Conservation (phyloP, 2,113 vertebrate genomes). For the Charadrius vociferus region DNA sequence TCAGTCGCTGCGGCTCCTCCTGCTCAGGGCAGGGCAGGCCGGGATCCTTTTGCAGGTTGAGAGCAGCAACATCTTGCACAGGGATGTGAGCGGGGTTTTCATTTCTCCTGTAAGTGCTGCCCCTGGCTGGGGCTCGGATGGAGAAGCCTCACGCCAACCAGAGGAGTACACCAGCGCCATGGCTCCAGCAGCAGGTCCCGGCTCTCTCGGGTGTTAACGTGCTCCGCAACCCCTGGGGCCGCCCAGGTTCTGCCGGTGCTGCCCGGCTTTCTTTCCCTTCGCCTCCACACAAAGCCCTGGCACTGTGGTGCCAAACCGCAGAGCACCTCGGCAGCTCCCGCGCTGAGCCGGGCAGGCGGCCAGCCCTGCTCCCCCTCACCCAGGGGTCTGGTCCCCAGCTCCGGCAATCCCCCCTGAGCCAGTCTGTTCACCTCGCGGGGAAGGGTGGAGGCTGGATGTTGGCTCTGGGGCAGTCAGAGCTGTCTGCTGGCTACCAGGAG, state of each 20-base stretch:
- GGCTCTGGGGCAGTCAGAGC: neutral
- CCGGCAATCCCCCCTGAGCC: neutral
- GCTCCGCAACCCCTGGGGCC: slow-evolving; percentile 60
- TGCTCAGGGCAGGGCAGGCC: neutral
- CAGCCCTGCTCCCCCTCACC: neutral
- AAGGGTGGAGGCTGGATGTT: neutral
- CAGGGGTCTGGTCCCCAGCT: neutral
- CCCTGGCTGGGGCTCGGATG: neutral
- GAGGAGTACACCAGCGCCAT: neutral
- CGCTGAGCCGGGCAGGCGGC: slow-evolving; percentile 39
- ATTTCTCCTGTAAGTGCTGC: neutral
- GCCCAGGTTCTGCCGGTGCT: slow-evolving; percentile 66
- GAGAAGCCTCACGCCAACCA: neutral
- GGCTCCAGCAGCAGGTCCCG: slow-evolving; percentile 9
- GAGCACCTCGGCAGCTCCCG: slow-evolving; percentile 39
- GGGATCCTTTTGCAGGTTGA: neutral
- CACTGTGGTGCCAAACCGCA: slow-evolving; percentile 18
- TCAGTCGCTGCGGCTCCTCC: neutral
- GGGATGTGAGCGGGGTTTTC: neutral
- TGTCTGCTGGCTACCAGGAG: neutral
- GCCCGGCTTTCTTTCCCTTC: slow-evolving; percentile 56
- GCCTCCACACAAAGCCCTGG: slow-evolving; percentile 30
- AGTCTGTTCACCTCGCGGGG: neutral
- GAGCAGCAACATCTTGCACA: neutral
- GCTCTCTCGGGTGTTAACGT: slow-evolving; percentile 59